phyloP scores from a whole-genome alignment of 1,140 invertebrate species.

The Drosophila insularis region DNA sequence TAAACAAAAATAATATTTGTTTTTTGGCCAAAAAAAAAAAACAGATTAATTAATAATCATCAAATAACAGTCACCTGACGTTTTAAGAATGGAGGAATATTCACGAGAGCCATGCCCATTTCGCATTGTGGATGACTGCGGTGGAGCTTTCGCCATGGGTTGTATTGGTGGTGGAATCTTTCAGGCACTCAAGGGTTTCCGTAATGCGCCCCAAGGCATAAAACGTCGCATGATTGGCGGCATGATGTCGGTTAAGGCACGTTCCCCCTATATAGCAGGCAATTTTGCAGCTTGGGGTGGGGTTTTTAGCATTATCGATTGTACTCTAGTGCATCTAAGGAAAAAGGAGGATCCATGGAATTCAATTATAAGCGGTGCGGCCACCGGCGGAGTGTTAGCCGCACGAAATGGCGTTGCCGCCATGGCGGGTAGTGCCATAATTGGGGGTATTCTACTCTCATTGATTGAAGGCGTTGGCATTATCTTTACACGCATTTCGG shows the following conservation, averaged over 20 bases:
- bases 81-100: slow-evolving; percentile 91
- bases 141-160: slow-evolving; percentile 99
- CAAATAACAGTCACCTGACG: background rate
- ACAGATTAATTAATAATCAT: background rate
- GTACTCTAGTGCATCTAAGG: slow-evolving; percentile 94
- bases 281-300: slow-evolving; percentile 97
- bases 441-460: slow-evolving; percentile 97
- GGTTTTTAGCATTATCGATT: slow-evolving; percentile 99
- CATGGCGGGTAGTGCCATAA: slow-evolving; percentile 97
- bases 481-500: slow-evolving; percentile 92
- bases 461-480: slow-evolving; percentile 98
- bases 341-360: slow-evolving; percentile 99
- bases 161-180: slow-evolving; percentile 97
- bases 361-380: slow-evolving; percentile 97
- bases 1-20: background rate
- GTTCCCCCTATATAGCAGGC: slow-evolving; percentile 95
- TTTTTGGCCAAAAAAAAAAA: background rate
- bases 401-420: slow-evolving; percentile 95
- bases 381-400: slow-evolving; percentile 96
- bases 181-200: slow-evolving; percentile 97
- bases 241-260: slow-evolving; percentile 91
- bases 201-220: slow-evolving; percentile 94
- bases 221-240: slow-evolving; percentile 85
- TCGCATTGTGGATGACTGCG: slow-evolving; percentile 83
- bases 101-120: slow-evolving; percentile 86